Evolutionary conservation across 2,113 vertebrate species (phyloP).

Genomic region (Symphodus melops): DNA sequence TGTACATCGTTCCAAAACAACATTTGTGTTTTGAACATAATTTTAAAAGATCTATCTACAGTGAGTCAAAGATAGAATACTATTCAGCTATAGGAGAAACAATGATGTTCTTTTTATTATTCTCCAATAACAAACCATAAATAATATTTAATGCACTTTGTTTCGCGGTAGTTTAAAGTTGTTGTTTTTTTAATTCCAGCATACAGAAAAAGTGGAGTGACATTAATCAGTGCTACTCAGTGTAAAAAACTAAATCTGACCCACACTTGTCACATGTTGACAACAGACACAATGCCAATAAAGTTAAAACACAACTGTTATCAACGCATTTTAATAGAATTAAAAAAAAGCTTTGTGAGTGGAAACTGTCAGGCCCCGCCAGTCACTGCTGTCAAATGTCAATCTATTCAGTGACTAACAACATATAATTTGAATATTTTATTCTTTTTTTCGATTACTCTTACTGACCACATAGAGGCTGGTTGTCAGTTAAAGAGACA

Average conservation of each 20-base stretch:
- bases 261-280: background rate
- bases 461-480: background rate
- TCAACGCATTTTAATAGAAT: background rate
- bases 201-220: background rate
- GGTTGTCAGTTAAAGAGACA: background rate
- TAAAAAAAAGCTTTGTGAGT: background rate
- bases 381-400: background rate
- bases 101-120: no score
- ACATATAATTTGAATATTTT: conserved; percentile 5
- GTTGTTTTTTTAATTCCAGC: background rate
- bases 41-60: no score
- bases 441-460: background rate
- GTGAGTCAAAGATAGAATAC: no score
- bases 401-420: background rate
- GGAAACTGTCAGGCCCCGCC: background rate
- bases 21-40: no score
- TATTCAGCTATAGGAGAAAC: no score
- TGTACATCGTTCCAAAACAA: no score
- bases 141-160: no score
- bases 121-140: no score
- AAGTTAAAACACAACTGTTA: background rate
- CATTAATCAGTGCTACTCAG: background rate
- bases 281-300: background rate
- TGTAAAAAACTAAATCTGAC: background rate
- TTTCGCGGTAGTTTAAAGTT: no score